A percentile compares a stretch with the other conserved stretches of the same genome.
phyloP scores from a whole-genome alignment of 2,888 invertebrate species.

The Anticlea derivata region DNA sequence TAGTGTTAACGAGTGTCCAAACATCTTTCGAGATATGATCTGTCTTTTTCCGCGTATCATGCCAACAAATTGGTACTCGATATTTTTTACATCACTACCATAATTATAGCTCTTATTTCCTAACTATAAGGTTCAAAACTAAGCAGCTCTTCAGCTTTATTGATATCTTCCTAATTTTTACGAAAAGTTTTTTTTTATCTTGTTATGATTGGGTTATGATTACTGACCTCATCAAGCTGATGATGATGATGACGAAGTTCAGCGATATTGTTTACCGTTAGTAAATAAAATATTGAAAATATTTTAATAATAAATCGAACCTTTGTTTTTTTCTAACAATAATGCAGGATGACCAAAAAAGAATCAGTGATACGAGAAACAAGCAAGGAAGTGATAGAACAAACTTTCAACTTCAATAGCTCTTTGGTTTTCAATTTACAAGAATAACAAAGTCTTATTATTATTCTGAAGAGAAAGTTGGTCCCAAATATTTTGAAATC shows the following conservation, averaged over 20 bases:
- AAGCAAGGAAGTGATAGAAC: conserved; percentile 1
- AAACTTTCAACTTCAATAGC: background rate
- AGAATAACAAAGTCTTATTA: conserved; percentile 27
- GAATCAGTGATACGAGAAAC: background rate
- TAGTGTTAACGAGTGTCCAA: conserved; percentile 42
- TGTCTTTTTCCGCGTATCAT: conserved; percentile 48
- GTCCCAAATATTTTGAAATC: conserved; percentile 9
- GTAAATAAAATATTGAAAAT: background rate
- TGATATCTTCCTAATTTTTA: background rate
- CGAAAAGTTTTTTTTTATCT: too few relatives aligned
- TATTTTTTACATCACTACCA: background rate
- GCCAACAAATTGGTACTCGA: conserved; percentile 53
- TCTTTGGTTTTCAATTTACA: conserved; percentile 19
- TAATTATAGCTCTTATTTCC: conserved; percentile 3
- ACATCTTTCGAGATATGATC: conserved; percentile 39
- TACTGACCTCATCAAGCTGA: too few relatives aligned
- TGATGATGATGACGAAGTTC: too few relatives aligned
- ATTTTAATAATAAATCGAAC: too few relatives aligned
- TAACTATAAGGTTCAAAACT: background rate
- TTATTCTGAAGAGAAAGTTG: conserved; percentile 12
- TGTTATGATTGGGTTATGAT: too few relatives aligned
- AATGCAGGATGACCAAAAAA: too few relatives aligned
- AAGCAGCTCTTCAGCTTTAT: too few relatives aligned
- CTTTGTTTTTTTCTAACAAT: too few relatives aligned
- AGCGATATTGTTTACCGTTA: too few relatives aligned